Base-by-base conservation (phyloP, 2,113 vertebrate species). In the Ranitomeya imitator region DNA sequence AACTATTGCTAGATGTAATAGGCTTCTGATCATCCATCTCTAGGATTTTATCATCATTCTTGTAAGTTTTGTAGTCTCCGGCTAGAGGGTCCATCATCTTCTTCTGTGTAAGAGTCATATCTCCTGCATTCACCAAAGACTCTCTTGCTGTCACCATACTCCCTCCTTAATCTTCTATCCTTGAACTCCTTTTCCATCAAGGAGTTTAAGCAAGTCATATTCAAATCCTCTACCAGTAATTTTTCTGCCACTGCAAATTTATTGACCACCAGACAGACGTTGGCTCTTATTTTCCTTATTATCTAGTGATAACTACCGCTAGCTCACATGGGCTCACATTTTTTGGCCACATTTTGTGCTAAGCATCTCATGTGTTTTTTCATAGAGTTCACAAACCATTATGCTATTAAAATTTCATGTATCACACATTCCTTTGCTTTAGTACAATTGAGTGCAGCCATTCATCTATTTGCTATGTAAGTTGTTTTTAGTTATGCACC, bases 1-100 rank as follows among this genome's bases (percentile, higher is more conserved):
- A 31, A 31, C 26, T 31, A 31, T 31, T 31, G 26, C 26, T 31
- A 31, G 26, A 31, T 31, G 26, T 31, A 31, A 31, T 31, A 31
- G 26, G 26, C 26, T 31, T 31, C 26, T 31, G 26, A 31, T 31
- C 26, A 90, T 99, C 97, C 87, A 99, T 98, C 91, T 99, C 97
- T 86, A 99, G 88, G 63, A 99, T 96, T 91, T 98, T 99, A 61
- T 99, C 98, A 86, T 99, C 98, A 91, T 99, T 99, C 98, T 97
- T 71, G 96, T 99, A 52, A 99, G 96, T 87, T 99, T 98, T 88
- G 99, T 99, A 12, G 98, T 99, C 93, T 99, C 98, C 2, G 98
- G 92, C 98, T 99, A 11, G 97, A 99, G 67, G 98, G 98, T 81
- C 98, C 98, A 37, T 92, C 98, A 82, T 99, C 98, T 86, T 99